Base-by-base conservation (phyloP, 2,888 invertebrate genomes). In the Gryllus longicercus region DNA sequence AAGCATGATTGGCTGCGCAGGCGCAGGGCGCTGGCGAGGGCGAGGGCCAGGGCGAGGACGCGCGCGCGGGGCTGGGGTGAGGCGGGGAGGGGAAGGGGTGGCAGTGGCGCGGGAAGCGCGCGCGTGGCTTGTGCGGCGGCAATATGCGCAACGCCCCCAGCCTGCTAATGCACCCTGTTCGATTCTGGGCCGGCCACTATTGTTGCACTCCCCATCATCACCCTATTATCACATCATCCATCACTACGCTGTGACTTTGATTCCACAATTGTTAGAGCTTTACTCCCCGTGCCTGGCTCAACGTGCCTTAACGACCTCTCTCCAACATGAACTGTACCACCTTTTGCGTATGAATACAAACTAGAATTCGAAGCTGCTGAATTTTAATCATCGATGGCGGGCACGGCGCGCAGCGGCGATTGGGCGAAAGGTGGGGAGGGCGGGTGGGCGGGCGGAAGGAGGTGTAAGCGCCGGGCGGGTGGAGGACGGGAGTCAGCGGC, bases 241-340 rank as follows among this genome's bases (percentile, higher is more conserved):
- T 63, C 63, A 63, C 63, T 63, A 63, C 63, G 63, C 63, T 63
- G 63, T 63, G 63, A 63, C 63, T 63, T 63, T 63, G 63, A 63
- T 63, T 63, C 63, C 63, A 63, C 63, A 63, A 63, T 63, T 63
- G 63, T 63, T 16, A 63, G 63, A 63, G 5, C 5, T 4, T 63
- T 63, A 63, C 63, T 63, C 63, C 63, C 63, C 18, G 63, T 18
- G 14, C 18, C 14, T 63, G 63, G 63, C 63, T 63, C 63, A 63
- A 18, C 63, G 63, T 63, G 63, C 63, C 63, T 4, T 63, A 63
- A 63, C 63, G 63, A 63, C 63, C 63, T 16, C 63, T 63, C 63
- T 63, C 63, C 63, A 18, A 16, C 63, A 63, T 63, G 63, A 14
- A 4, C 16, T 18, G 18, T 14, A 63, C 16, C 63, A 16, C 63